Percentiles rank a stretch among this genome's conserved stretches.
Conservation (phyloP, 2,888 invertebrate species). For the Pseudeuparius sepicola region DNA sequence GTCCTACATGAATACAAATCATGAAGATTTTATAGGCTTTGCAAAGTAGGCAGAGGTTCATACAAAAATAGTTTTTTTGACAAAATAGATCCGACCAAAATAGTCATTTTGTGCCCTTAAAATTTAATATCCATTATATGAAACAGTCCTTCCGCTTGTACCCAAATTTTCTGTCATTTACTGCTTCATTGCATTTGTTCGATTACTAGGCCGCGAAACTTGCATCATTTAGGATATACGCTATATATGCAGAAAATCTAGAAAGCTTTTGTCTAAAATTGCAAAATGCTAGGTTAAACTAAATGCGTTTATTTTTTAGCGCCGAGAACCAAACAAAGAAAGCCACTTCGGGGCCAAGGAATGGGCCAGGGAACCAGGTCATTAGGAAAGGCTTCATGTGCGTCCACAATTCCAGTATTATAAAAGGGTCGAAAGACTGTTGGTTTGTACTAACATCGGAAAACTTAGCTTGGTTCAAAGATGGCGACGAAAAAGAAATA, state of each 20-base stretch:
- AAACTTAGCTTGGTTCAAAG: conserved; percentile 79
- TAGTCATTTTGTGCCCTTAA: no score
- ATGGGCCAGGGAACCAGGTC: conserved; percentile 87
- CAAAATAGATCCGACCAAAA: not conserved
- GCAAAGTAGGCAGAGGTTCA: conserved; percentile 66
- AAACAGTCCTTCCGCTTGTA: no score
- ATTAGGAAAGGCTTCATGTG: conserved; percentile 99
- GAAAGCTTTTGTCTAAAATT: no score
- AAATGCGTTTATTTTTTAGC: no score
- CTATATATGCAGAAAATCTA: no score
- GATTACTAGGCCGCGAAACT: no score
- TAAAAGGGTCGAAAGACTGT: conserved; percentile 98
- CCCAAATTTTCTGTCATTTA: no score
- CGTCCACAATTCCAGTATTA: conserved; percentile 97
- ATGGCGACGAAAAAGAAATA: conserved; percentile 99
- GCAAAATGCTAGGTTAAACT: no score
- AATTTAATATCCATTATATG: conserved; percentile 2
- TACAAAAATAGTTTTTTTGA: not conserved
- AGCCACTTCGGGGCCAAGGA: conserved; percentile 70
- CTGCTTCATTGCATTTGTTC: no score
- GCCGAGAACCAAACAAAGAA: conserved; percentile 94
- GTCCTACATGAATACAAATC: conserved; percentile 98
- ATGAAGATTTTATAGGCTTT: conserved; percentile 98
- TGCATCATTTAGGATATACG: no score
- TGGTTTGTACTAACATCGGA: conserved; percentile 96